phyloP scores from a whole-genome alignment of 2,113 vertebrate genomes.

The Notechis scutatus region DNA sequence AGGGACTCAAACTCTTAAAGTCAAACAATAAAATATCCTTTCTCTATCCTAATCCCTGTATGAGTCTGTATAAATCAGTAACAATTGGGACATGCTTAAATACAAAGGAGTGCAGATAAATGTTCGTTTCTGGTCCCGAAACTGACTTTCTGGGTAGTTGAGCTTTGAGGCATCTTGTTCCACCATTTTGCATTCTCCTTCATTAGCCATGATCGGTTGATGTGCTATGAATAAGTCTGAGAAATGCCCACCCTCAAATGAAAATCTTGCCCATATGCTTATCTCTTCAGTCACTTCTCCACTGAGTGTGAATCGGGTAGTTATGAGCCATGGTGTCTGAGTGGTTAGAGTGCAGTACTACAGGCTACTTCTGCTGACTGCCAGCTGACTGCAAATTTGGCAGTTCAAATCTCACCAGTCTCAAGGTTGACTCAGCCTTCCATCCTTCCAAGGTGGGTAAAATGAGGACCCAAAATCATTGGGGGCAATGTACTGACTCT shows the following conservation, averaged over 20 bases:
- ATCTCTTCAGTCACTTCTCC: not conserved
- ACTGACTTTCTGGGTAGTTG: not conserved
- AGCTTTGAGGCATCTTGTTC: not conserved
- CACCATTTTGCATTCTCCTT: not conserved
- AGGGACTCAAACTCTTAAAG: not conserved
- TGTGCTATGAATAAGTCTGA: not conserved
- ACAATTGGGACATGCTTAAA: not conserved
- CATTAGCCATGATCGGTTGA: not conserved
- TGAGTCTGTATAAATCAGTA: not conserved
- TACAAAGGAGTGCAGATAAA: not conserved
- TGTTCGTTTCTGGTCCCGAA: not conserved
- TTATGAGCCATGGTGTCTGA: too few relatives aligned
- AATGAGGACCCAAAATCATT: too few relatives aligned
- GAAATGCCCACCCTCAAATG: not conserved
- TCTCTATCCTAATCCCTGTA: not conserved
- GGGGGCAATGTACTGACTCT: too few relatives aligned
- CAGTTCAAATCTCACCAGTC: too few relatives aligned
- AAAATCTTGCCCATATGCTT: not conserved
- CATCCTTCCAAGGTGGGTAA: too few relatives aligned
- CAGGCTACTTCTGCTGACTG: too few relatives aligned
- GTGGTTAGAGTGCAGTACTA: too few relatives aligned
- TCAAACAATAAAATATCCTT: not conserved
- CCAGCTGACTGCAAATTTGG: too few relatives aligned
- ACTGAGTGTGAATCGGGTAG: not conserved
- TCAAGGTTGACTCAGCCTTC: too few relatives aligned